These are phyloP conservation scores for Melanaphis sacchari DNA, from an alignment of 1,140 invertebrate species.

Conservation along the genomic window DNA sequence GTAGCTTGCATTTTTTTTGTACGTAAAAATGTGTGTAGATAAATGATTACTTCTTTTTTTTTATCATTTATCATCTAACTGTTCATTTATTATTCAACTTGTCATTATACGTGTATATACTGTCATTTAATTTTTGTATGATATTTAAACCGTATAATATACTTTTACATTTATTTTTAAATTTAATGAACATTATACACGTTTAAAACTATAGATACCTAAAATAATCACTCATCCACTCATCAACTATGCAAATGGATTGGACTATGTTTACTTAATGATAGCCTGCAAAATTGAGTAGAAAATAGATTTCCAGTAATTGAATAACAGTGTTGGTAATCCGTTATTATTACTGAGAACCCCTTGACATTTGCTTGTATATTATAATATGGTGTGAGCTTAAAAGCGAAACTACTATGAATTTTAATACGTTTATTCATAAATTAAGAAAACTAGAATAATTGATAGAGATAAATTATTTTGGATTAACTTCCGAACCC, in stretches of 20 bases:
- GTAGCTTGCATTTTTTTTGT: background rate
- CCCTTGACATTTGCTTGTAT: background rate
- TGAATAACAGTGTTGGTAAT: background rate
- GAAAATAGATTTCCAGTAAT: background rate
- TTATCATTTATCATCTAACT: background rate
- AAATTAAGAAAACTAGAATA: background rate
- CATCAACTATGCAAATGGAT: background rate
- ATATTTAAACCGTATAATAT: background rate
- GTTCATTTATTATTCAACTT: background rate
- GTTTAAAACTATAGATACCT: background rate
- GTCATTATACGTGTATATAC: background rate
- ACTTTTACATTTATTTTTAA: background rate
- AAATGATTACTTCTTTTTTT: background rate
- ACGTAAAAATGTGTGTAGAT: background rate
- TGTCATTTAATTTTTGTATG: too few relatives aligned
- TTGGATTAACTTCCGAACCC: background rate
- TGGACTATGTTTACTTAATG: background rate
- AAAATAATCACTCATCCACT: background rate
- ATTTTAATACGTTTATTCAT: background rate
- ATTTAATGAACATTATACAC: background rate
- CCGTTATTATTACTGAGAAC: background rate
- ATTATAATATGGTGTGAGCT: background rate
- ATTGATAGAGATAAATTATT: background rate
- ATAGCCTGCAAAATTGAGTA: background rate
- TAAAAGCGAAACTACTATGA: background rate